Evolutionary conservation across 92 coral and sea anemone species (phyloP), one percentile per base, ranked within the genome.

Genomic region (Diadumene lineata): DNA sequence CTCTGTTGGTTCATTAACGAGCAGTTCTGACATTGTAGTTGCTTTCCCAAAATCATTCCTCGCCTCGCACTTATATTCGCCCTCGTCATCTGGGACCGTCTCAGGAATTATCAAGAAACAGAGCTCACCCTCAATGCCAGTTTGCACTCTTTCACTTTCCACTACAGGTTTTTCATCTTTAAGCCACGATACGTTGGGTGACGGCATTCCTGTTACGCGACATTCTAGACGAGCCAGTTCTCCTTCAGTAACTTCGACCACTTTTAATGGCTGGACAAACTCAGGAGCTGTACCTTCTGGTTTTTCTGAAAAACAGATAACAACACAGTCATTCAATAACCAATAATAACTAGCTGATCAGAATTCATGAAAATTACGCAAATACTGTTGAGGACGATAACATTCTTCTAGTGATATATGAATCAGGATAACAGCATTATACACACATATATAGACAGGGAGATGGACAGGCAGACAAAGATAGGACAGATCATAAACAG

Each of bases 131-230:
- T 88, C 87, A 63, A 86, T 83, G 13, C 76, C 82, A 22, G 89
- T 70, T 70, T 66, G 82, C 48, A 85, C 70, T 48, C 97, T 81
- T 15, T 69, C 72, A 62, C 51, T 73, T 11, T 85, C 85, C 50
- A 76, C 74, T 38, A 88, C 66, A 1, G 72, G 43, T 16, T 79
- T 63, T 38, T 88, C 89, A 80, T 89, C 96, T 86, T 89, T 96
- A 50, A 78, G 80, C 99, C 97, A 96, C 29, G 83, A 77, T 61
- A 92, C 78, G 50, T 81, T 82, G 27, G 93, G 88, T 66, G 81
- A 77, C 16, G 99, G 96, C 70, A 34, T 71, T 27, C 88, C 90
- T 26, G 79, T 70, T 28, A 91, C 90, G 26, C 75, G 86, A 25
- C 99, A 96, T 51, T 84, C 80, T 10, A 96, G 73, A 16, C 82